Conservation (phyloP, 2,888 invertebrate species). For the Dendrolimus pini region DNA sequence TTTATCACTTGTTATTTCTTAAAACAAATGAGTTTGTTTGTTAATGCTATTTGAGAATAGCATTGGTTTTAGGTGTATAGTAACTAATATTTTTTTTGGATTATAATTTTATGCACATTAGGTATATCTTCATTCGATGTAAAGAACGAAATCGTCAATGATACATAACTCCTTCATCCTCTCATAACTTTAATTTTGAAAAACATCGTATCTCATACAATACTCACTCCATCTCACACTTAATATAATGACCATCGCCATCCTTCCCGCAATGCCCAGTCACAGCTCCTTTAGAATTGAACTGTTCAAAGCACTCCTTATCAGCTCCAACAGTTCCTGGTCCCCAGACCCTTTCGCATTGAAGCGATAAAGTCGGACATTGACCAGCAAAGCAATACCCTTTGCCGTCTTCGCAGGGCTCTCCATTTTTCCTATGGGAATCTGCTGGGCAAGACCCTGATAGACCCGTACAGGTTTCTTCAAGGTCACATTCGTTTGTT, state of each 20-base stretch:
- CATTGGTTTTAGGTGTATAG: too few species aligned
- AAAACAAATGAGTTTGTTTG: too few species aligned
- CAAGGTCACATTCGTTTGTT: slow-evolving; percentile 95
- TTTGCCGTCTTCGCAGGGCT: slow-evolving; percentile 83
- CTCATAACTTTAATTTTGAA: too few species aligned
- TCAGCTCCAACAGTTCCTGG: slow-evolving; percentile 89
- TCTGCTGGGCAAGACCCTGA: slow-evolving; percentile 94
- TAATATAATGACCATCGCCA: slow-evolving; percentile 83
- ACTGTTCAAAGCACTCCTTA: slow-evolving; percentile 93
- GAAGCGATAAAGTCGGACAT: slow-evolving; percentile 91
- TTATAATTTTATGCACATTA: too few species aligned
- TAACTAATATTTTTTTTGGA: too few species aligned
- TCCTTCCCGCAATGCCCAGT: slow-evolving; percentile 97
- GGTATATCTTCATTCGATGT: too few species aligned
- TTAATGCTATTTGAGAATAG: too few species aligned
- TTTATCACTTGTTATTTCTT: too few species aligned
- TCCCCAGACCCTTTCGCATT: slow-evolving; percentile 97
- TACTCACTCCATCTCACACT: slow-evolving; percentile 91
- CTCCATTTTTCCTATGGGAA: slow-evolving; percentile 94
- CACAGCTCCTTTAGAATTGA: slow-evolving; percentile 96
- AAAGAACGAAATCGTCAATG: too few species aligned
- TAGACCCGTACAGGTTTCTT: slow-evolving; percentile 94
- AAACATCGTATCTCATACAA: too few species aligned
- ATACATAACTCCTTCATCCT: too few species aligned
- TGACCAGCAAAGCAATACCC: slow-evolving; percentile 95